phyloP scores from a whole-genome alignment of 2,888 invertebrate genomes.

The Spodoptera picta region DNA sequence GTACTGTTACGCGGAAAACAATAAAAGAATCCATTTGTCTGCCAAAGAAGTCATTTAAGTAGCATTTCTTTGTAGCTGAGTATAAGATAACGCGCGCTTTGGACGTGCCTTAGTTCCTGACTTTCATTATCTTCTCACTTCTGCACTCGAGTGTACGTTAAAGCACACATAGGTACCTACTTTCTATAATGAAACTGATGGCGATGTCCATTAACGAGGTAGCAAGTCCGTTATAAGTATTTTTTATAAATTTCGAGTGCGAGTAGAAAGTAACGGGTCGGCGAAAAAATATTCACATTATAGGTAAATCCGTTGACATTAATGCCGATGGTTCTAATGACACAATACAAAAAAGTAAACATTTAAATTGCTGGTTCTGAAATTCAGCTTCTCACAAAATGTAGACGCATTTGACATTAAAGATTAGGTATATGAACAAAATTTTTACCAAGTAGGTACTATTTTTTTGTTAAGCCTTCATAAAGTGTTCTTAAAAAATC shows the following conservation, averaged over 20 bases:
- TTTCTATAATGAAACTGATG: conserved; percentile 51
- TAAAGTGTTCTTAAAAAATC: not conserved
- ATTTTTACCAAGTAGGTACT: too few relatives aligned
- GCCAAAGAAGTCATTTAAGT: conserved; percentile 6
- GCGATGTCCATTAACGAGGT: conserved; percentile 36
- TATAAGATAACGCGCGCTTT: not conserved
- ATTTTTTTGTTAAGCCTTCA: too few relatives aligned
- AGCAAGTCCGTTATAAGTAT: conserved; percentile 50
- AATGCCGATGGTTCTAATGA: not conserved
- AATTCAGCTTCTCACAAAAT: too few relatives aligned
- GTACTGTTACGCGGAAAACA: conserved; percentile 19
- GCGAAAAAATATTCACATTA: conserved; percentile 11
- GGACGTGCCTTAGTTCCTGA: conserved; percentile 7
- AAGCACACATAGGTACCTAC: conserved; percentile 10
- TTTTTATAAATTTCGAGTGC: conserved; percentile 51
- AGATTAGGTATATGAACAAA: too few relatives aligned
- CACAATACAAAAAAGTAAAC: not conserved
- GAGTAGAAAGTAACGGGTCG: conserved; percentile 42
- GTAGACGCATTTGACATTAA: too few relatives aligned
- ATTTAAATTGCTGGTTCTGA: too few relatives aligned
- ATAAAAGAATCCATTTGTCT: not conserved
- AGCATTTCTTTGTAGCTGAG: not conserved
- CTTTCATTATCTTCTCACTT: conserved; percentile 24
- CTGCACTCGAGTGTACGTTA: conserved; percentile 23
- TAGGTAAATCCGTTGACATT: not conserved